Evolutionary conservation across 1,140 invertebrate species (phyloP).

Genomic region (Drosophila pachea): DNA sequence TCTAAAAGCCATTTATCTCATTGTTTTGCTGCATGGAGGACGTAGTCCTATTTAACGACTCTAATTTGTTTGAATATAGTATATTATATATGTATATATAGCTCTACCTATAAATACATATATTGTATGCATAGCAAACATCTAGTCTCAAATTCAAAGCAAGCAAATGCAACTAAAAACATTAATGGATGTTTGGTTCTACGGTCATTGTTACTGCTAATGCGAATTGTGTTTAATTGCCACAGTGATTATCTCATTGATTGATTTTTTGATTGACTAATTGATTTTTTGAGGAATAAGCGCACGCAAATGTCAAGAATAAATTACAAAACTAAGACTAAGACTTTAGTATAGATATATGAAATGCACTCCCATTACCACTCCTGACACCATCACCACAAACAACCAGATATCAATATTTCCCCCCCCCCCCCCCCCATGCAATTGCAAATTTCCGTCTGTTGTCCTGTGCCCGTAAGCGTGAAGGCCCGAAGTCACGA

Average conservation of each 20-base stretch:
- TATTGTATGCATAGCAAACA: conserved; percentile 1
- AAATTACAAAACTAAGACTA: no score
- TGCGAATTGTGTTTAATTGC: background rate
- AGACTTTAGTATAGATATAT: no score
- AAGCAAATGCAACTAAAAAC: conserved; percentile 27
- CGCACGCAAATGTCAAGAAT: background rate
- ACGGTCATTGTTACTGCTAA: conserved; percentile 7
- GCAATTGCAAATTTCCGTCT: no score
- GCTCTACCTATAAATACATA: conserved; percentile 4
- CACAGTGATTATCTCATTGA: background rate
- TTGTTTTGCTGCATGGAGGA: no score
- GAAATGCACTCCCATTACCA: no score
- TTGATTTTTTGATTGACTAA: background rate
- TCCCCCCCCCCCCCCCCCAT: no score
- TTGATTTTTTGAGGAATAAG: conserved; percentile 4
- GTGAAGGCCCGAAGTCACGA: no score
- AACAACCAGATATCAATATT: no score
- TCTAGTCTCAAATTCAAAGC: conserved; percentile 16
- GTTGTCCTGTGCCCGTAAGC: no score
- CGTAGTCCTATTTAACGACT: no score
- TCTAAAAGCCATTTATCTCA: background rate
- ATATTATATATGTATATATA: conserved; percentile 1
- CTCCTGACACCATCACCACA: no score
- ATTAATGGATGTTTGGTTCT: conserved; percentile 18
- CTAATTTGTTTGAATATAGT: background rate